Percentiles rank a stretch among this genome's conserved stretches.
Conservation (phyloP, 23 tunicate genomes). For the Ascidia mentula region DNA sequence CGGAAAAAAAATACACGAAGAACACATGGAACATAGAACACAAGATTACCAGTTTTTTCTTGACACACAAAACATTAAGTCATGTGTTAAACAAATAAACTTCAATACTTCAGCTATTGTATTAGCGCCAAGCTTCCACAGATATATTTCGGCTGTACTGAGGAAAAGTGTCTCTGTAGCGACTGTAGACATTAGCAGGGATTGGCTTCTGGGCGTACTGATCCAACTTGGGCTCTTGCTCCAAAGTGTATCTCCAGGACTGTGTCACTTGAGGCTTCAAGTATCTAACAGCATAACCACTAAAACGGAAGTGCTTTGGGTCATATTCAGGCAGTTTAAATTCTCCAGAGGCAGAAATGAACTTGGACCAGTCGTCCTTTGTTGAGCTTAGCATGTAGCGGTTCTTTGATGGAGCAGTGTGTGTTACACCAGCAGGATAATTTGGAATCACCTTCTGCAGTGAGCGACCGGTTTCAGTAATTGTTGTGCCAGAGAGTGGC, state of each 20-base stretch:
- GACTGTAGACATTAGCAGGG: slow-evolving; percentile 83
- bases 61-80: no score
- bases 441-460: slow-evolving; percentile 52
- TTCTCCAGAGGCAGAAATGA: slow-evolving; percentile 80
- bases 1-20: no score
- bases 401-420: slow-evolving; percentile 43
- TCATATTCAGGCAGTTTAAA: slow-evolving; percentile 65
- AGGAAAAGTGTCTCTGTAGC: slow-evolving; percentile 87
- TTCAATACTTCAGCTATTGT: neutral
- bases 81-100: no score
- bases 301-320: slow-evolving; percentile 72
- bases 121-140: slow-evolving; percentile 78
- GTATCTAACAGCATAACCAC: slow-evolving; percentile 88
- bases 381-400: slow-evolving; percentile 58
- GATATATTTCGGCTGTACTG: slow-evolving; percentile 80
- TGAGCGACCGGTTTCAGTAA: slow-evolving; percentile 73
- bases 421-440: slow-evolving; percentile 79
- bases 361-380: slow-evolving; percentile 75
- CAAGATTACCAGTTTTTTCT: no score
- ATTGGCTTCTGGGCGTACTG: slow-evolving; percentile 79
- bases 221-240: slow-evolving; percentile 85
- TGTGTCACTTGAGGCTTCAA: slow-evolving; percentile 74
- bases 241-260: slow-evolving; percentile 77
- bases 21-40: no score
- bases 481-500: slow-evolving; percentile 60